Conservation (phyloP, 2,113 vertebrate species). For the Nicator chloris region DNA sequence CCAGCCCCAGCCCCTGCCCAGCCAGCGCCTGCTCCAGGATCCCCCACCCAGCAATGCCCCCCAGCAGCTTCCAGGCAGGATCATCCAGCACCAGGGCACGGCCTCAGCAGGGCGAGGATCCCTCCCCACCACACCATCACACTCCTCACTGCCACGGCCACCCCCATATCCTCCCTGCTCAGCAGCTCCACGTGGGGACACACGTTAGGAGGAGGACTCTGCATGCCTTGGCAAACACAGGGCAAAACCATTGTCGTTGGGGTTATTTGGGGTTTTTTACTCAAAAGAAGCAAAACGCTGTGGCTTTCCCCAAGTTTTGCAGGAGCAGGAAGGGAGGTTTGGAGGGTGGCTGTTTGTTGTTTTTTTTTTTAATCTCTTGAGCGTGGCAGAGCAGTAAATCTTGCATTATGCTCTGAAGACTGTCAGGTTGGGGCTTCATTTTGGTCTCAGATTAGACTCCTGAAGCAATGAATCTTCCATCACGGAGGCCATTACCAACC, state of each 20-base stretch:
- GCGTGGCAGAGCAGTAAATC: slow-evolving; percentile 33
- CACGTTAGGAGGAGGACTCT: rapidly evolving
- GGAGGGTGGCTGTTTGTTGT: background rate
- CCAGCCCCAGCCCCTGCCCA: background rate
- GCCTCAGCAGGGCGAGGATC: rapidly evolving
- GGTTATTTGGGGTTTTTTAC: background rate
- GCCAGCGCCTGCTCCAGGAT: background rate
- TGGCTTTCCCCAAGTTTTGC: background rate
- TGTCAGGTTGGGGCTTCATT: background rate
- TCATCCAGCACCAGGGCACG: rapidly evolving
- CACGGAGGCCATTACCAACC: background rate
- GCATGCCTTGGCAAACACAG: background rate
- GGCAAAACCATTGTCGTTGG: background rate
- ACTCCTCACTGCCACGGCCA: background rate
- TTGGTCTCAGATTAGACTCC: slow-evolving; percentile 15
- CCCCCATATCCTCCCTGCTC: rapidly evolving
- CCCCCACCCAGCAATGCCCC: background rate
- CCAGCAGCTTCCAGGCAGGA: rapidly evolving
- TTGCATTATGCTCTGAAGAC: background rate
- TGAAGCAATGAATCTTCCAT: slow-evolving; percentile 6
- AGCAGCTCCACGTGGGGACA: rapidly evolving
- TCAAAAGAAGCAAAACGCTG: background rate
- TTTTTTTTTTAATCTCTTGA: slow-evolving; percentile 8
- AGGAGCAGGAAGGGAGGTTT: background rate
- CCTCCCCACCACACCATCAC: background rate